Evolutionary conservation across 2,797 vertebrate genomes (phyloP), one percentile per base, ranked within the genome.

Genomic region (Myotis planiceps): DNA sequence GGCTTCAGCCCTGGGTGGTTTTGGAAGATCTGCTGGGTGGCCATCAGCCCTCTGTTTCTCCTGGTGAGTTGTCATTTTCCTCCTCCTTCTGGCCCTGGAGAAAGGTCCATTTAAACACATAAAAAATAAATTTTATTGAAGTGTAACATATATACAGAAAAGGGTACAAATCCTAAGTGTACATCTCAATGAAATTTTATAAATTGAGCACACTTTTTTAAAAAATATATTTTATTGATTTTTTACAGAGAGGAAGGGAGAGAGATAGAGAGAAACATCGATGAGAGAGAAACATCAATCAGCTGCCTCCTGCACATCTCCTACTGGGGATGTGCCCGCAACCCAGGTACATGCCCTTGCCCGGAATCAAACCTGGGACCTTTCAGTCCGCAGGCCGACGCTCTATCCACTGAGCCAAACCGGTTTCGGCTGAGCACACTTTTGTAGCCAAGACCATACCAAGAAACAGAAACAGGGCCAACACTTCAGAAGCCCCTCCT

Each of bases 11-110:
- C 99, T 0, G 99, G 99, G 58, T 98, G 98, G 98, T 99, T 99
- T 97, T 99, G 99, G 99, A 98, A 98, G 97, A 97, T 99, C 93
- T 99, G 99, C 98, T 99, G 99, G 99, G 99, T 99, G 9, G 99
- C 98, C 93, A 99, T 99, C 97, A 99, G 99, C 96, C 99, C 99
- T 47, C 98, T 99, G 96, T 99, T 99, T 97, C 99, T 99, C 91
- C 96, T 99, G 99, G 99, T 99, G 97, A 99, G 99, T 98, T 95
- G 78, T 14, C 32, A 71, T 87, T 91, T 23, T 34, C 8, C 39
- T 81, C 69, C 76, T 95, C 39, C 75, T 91, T 78, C 71, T 49
- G 88, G 80, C 76, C 15, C 34, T 16, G 1, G 42, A 55, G 37
- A 79, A 94, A 87, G 42, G 63, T 3, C 63, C n/a, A 37, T 65